Evolutionary conservation across 1,140 invertebrate species (phyloP).

Genomic region (Ladona fulva): DNA sequence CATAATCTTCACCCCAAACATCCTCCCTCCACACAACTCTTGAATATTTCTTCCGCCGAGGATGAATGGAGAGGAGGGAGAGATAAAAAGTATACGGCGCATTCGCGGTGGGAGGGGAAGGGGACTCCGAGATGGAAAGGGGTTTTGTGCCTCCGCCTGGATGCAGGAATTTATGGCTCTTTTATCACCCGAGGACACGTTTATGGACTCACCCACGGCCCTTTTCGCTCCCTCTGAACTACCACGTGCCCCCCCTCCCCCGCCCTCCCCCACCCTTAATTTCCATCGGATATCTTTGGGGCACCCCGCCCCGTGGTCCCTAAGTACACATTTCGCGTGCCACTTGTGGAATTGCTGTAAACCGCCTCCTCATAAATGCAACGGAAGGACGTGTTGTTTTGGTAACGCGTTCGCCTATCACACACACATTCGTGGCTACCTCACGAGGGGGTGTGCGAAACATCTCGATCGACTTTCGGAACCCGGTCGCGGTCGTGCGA

Average conservation of each 20-base stretch:
- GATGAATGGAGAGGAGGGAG: background rate
- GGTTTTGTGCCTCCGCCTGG: background rate
- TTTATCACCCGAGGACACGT: constrained; percentile 7
- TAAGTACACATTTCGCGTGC: background rate
- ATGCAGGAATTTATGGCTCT: constrained; percentile 9
- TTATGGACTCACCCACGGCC: background rate
- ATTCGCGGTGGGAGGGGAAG: background rate
- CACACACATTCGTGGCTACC: no score
- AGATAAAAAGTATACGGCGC: background rate
- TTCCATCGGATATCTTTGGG: background rate
- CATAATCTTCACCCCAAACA: no score
- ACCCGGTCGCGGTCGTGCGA: no score
- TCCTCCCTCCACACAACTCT: background rate
- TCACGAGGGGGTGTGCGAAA: no score
- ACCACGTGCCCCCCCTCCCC: background rate
- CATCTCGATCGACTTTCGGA: no score
- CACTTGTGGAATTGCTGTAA: background rate
- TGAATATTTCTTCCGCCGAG: background rate
- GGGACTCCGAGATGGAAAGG: background rate
- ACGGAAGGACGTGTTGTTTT: no score
- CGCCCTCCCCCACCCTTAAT: background rate
- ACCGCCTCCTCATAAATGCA: background rate
- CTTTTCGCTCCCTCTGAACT: background rate
- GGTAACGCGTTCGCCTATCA: no score
- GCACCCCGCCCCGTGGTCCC: background rate